Conservation (phyloP, 2,888 invertebrate species). For the Crematogaster levior region DNA sequence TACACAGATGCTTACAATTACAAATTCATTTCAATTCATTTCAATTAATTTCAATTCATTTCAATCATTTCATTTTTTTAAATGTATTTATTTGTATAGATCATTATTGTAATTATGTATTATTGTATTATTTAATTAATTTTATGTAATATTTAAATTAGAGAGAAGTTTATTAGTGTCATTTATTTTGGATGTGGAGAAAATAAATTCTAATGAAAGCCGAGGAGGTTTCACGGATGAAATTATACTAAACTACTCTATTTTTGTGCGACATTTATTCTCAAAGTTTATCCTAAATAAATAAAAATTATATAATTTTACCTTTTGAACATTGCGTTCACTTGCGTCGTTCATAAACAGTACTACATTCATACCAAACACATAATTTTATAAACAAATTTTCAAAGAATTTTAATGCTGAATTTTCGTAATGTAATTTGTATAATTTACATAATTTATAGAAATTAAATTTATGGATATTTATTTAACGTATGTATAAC, state of each 20-base stretch:
- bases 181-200: background rate
- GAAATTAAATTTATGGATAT: slow-evolving; percentile 11
- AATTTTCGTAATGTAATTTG: slow-evolving; percentile 10
- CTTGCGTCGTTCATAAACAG: background rate
- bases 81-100: background rate
- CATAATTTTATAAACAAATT: slow-evolving; percentile 5
- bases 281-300: background rate
- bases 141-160: background rate
- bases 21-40: background rate
- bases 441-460: background rate
- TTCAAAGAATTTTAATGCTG: background rate
- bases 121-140: background rate
- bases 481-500: background rate
- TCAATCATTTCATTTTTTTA: too few relatives aligned
- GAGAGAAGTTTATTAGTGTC: background rate
- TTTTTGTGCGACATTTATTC: background rate
- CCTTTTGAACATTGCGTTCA: background rate
- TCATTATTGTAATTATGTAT: too few relatives aligned
- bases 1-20: background rate
- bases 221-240: background rate
- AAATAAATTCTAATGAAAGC: background rate
- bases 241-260: background rate
- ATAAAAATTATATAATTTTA: background rate
- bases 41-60: too few relatives aligned
- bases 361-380: background rate